Evolutionary conservation across 2,113 vertebrate genomes (phyloP), one percentile per base, ranked within the genome.

Genomic region (Hemicordylus capensis): DNA sequence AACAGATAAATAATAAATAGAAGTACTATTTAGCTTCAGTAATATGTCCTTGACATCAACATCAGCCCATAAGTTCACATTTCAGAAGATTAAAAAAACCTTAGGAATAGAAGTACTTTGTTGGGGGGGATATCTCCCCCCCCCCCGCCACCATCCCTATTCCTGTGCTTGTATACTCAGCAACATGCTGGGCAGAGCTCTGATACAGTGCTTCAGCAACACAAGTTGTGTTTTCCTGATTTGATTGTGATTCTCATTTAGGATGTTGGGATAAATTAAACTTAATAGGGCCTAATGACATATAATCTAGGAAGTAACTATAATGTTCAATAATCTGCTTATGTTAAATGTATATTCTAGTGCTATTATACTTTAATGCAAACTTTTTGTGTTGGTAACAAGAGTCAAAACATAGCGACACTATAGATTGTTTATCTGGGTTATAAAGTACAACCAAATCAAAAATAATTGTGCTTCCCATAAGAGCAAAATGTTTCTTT

Each of bases 401-500:
- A 76, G 39, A 54, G 51, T 15, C 4, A 4, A 34, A 9, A 42
- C 37, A 67, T n/a, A 37, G 31, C 28, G 46, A 24, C 46, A 31
- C 56, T 74, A 20, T 61, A 74, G 74, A 67, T 56, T 54, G 19
- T 34, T 3, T 67, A 76, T 67, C 73, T 42, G 19, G 48, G 17
- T 84, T 84, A 76, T 58, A 26, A 76, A 67, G 48, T 42, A 26
- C 37, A 76, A 37, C 46, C 48, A 84, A 58, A 84, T 84, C 3
- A 76, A 76, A 84, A 89, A 87, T 84, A 86, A 87, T 81, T 69
- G 20, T 80, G 48, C 31, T 90, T 81, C 19, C 85, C 77, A 89
- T 70, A 77, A 79, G 85, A 61, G 48, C 8, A 86, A 69, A 90
- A 69, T 67, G 9, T 51, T 83, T 88, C 46, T 17, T 88, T 93